Base-by-base conservation (phyloP, 2,888 invertebrate genomes). In the Clusia tigrina region DNA sequence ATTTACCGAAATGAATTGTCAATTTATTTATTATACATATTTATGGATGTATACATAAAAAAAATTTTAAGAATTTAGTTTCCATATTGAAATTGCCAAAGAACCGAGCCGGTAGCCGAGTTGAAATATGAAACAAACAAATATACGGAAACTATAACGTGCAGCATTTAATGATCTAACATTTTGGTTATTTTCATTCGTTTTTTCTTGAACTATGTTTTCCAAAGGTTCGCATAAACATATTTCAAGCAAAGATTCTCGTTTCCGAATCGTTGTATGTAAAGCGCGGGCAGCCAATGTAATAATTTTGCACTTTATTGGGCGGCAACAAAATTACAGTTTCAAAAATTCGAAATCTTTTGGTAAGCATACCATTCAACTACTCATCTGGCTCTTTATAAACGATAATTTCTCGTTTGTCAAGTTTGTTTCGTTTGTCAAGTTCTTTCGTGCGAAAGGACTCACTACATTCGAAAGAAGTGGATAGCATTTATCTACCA, bases 401-500 rank as follows among this genome's bases (percentile, higher is more conserved):
- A 37, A 55, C 55, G 32, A 32, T 37, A 51, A 48, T 48, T 62
- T 53, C 24, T 52, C 0, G n/a, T 24, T n/a, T n/a, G n/a, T n/a
- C n/a, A n/a, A n/a, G 2, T 6, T 20, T 59, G 22, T 63, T 63
- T 63, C 63, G 12, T 51, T 63, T 54, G 55, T 63, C 63, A 59
- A 59, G 38, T 48, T 59, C 52, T 54, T 63, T 55, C 51, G 37
- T 55, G 59, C 59, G 59, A 63, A 63, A 24, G 51, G 59, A 52
- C 6, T 48, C 58, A 63, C 54, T 63, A 63, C 32, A 5, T 12
- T 54, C 32, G 48, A 54, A 32, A 58, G 54, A 42, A 63, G 63
- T 25, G 63, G 63, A 48, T 58, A 63, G 58, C 23, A 53, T 54
- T 62, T 54, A 58, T 62, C 62, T 38, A 54, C 54, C 24, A 62